These are phyloP conservation scores for Astropecten irregularis DNA, from an alignment of 53 echinoderm and acorn worm genomes.

Conservation along the genomic window DNA sequence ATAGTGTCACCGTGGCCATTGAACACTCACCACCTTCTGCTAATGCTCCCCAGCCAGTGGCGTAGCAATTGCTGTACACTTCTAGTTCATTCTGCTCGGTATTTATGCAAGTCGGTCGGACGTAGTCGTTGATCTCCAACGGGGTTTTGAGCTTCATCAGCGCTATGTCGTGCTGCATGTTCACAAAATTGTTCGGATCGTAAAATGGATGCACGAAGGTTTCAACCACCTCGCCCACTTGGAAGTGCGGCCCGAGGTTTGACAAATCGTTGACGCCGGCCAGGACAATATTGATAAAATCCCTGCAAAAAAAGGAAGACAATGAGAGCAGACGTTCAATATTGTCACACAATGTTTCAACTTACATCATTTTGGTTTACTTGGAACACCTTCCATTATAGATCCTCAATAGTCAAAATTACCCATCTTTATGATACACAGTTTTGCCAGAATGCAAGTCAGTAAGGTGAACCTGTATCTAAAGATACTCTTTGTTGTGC, in stretches of 20 bases:
- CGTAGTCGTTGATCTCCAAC: slow-evolving; percentile 60
- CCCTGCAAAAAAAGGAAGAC: not conserved
- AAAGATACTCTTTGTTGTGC: too few relatives aligned
- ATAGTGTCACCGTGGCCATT: too few relatives aligned
- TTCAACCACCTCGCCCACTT: slow-evolving; percentile 22
- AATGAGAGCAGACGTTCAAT: too few relatives aligned
- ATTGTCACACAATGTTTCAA: too few relatives aligned
- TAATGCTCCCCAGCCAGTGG: slow-evolving; percentile 61
- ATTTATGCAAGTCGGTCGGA: slow-evolving; percentile 75
- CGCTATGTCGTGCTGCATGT: slow-evolving; percentile 63
- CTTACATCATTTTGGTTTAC: too few relatives aligned
- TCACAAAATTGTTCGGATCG: not conserved
- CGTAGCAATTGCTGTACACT: slow-evolving; percentile 52
- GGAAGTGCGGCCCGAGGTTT: slow-evolving; percentile 8
- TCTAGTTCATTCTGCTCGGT: slow-evolving; percentile 47
- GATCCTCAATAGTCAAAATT: too few relatives aligned
- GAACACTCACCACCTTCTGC: slow-evolving; percentile 56
- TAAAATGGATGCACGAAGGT: slow-evolving; percentile 61
- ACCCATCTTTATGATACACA: too few relatives aligned
- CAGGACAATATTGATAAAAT: not conserved
- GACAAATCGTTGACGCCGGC: slow-evolving; percentile 54
- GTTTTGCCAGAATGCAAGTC: too few relatives aligned
- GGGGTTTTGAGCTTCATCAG: slow-evolving; percentile 57
- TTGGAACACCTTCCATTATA: too few relatives aligned
- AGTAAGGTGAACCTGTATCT: too few relatives aligned